Percentiles rank a stretch among this genome's conserved stretches.
These are phyloP conservation scores for Odontamblyopus lacepedii DNA, from an alignment of 2,797 vertebrate genomes.

Conservation along the genomic window DNA sequence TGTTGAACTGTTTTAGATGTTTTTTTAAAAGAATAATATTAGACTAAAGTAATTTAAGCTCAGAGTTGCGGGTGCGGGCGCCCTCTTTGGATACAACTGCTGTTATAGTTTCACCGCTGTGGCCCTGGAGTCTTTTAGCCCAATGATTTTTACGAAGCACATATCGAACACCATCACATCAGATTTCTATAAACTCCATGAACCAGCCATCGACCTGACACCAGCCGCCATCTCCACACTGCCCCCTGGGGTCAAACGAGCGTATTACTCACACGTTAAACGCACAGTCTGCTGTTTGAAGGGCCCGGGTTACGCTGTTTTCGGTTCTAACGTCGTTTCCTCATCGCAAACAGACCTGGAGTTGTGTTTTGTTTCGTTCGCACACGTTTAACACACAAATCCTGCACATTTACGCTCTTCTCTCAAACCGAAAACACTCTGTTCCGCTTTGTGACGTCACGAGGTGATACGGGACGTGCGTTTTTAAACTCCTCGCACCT, in stretches of 20 bases:
- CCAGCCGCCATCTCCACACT: constrained; percentile 9
- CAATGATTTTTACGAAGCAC: constrained; percentile 55
- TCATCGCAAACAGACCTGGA: too few species aligned
- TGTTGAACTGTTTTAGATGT: not conserved
- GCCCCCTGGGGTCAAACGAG: not conserved
- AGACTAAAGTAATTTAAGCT: constrained; percentile 2
- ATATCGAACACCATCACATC: constrained; percentile 60
- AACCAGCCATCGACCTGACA: constrained; percentile 37
- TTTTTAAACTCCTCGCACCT: too few species aligned
- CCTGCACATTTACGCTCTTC: too few species aligned
- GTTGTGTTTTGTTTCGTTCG: too few species aligned
- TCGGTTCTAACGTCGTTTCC: too few species aligned
- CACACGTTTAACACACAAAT: too few species aligned
- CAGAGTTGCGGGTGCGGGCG: constrained; percentile 80
- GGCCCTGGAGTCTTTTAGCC: constrained; percentile 53
- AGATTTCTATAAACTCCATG: constrained; percentile 16
- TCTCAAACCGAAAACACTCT: too few species aligned
- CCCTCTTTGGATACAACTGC: constrained; percentile 72
- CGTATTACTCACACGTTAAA: not conserved
- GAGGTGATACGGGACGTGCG: too few species aligned
- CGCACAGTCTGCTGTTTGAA: too few species aligned
- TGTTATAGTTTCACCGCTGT: constrained; percentile 64
- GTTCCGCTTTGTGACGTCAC: too few species aligned
- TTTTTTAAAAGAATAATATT: not conserved
- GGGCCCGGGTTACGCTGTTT: not conserved